These are phyloP conservation scores for Sphaeramia orbicularis DNA, from an alignment of 2,797 vertebrate genomes.

Conservation along the genomic window DNA sequence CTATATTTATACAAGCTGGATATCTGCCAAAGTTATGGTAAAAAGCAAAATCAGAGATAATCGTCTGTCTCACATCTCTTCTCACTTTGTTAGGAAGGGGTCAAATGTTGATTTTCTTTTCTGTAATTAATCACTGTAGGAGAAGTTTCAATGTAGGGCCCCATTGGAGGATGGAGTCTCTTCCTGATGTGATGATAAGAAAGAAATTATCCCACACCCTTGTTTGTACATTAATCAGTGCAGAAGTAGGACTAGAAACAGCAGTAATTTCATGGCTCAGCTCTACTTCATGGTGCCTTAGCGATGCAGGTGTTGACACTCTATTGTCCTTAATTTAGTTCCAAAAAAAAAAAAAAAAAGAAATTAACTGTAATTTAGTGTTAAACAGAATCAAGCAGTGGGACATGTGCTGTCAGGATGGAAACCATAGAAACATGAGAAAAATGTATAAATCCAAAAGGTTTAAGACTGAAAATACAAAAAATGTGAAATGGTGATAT, in stretches of 20 bases:
- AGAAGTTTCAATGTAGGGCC: constrained; percentile 15
- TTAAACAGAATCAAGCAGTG: neutral
- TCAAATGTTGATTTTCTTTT: constrained; percentile 28
- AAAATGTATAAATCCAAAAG: neutral
- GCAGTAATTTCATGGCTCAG: constrained; percentile 15
- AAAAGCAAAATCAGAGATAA: constrained; percentile 35
- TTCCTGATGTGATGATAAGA: constrained; percentile 47
- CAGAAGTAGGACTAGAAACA: constrained; percentile 30
- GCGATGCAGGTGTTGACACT: constrained; percentile 14
- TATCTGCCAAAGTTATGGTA: constrained; percentile 7
- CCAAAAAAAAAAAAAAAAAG: too few species aligned
- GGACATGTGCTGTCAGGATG: neutral
- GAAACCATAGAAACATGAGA: neutral
- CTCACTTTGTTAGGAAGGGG: constrained; percentile 9
- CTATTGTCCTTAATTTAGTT: too few species aligned
- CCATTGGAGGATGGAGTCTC: constrained; percentile 15
- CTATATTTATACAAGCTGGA: constrained; percentile 48
- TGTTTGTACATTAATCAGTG: constrained; percentile 48
- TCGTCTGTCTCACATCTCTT: constrained; percentile 1
- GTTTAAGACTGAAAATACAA: too few species aligned
- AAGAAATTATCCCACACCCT: constrained; percentile 25
- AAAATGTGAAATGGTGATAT: too few species aligned
- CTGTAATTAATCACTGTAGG: constrained; percentile 27
- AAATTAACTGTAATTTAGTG: neutral
- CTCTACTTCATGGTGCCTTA: neutral